Conservation (phyloP, 2,797 vertebrate species). For the Melanogrammus aeglefinus region DNA sequence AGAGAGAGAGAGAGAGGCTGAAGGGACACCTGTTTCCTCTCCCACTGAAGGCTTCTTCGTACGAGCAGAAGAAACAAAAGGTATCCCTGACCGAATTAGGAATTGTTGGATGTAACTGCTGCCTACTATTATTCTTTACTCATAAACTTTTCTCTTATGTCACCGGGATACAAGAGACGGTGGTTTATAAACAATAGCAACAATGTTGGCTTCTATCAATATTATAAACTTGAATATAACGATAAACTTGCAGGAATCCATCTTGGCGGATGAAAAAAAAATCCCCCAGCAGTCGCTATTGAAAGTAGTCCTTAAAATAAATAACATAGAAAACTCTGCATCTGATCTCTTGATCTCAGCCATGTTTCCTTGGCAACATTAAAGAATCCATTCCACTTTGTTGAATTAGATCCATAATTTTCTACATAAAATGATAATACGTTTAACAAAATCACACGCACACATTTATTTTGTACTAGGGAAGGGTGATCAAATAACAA, state of each 20-base stretch:
- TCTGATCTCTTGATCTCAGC: constrained; percentile 31
- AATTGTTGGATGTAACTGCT: too few species aligned
- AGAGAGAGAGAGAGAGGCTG: too few species aligned
- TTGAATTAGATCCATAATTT: constrained; percentile 32
- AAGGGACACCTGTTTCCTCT: too few species aligned
- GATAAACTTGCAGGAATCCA: too few species aligned
- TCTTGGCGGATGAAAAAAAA: constrained; percentile 19
- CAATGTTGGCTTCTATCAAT: background rate
- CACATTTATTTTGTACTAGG: constrained; percentile 15
- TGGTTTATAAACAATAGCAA: too few species aligned
- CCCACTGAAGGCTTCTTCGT: too few species aligned
- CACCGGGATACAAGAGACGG: too few species aligned
- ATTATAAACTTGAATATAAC: too few species aligned
- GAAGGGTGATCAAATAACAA: constrained; percentile 3
- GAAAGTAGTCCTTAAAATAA: constrained; percentile 32
- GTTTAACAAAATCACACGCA: background rate
- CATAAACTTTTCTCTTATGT: too few species aligned
- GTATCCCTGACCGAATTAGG: too few species aligned
- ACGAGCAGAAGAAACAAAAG: too few species aligned
- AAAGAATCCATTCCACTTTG: constrained; percentile 14
- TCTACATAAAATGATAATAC: constrained; percentile 4
- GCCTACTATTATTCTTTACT: too few species aligned
- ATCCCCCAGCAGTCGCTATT: constrained; percentile 34
- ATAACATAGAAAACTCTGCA: constrained; percentile 29
- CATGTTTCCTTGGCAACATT: constrained; percentile 36